Evolutionary conservation across 2,113 vertebrate species (phyloP).

Genomic region (Calyptomena viridis): DNA sequence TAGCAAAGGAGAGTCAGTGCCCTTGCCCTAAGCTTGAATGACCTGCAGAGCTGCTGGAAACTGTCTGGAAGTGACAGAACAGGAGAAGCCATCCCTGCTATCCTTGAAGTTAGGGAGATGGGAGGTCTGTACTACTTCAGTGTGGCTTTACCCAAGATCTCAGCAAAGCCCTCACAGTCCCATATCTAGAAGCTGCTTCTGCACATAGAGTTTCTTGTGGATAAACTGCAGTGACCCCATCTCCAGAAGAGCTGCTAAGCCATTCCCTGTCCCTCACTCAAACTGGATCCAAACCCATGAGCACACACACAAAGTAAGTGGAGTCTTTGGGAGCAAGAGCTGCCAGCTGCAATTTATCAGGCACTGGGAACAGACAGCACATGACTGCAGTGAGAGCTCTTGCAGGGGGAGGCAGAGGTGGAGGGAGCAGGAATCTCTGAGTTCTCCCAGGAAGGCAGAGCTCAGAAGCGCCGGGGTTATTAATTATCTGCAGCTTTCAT

Average conservation of each 20-base stretch:
- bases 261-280: background rate
- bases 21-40: background rate
- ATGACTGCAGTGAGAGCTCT: background rate
- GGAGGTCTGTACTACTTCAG: background rate
- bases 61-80: background rate
- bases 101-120: background rate
- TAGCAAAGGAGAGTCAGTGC: background rate
- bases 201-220: background rate
- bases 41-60: background rate
- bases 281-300: background rate
- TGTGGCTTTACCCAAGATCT: background rate
- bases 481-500: slow-evolving; percentile 43
- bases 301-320: background rate
- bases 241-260: background rate
- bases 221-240: background rate
- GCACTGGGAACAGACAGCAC: slow-evolving; percentile 7
- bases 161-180: background rate
- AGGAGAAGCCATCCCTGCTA: background rate
- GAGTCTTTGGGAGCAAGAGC: background rate
- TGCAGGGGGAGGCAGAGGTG: slow-evolving; percentile 34
- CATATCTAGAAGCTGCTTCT: background rate
- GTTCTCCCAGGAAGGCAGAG: slow-evolving; percentile 24
- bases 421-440: background rate
- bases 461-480: background rate
- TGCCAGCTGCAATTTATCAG: slow-evolving; percentile 40